phyloP scores from a whole-genome alignment of 2,113 vertebrate species.

The Sorex fumeus region DNA sequence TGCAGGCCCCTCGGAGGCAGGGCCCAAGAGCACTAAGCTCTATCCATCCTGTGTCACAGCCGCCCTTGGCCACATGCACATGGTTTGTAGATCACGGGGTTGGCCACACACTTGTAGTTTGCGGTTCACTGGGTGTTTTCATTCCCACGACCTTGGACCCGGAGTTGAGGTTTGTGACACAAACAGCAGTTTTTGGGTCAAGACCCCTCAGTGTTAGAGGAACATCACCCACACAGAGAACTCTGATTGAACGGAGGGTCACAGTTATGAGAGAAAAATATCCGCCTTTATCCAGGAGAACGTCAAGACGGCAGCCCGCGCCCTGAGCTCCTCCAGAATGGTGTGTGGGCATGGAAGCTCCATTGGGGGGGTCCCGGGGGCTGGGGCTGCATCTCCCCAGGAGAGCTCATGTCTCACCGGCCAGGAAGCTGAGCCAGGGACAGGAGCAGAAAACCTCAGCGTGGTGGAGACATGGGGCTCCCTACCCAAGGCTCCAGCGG shows the following conservation, averaged over 20 bases:
- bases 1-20: neutral
- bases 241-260: neutral
- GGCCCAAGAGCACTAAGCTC: neutral
- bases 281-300: neutral
- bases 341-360: neutral
- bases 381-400: too few species aligned
- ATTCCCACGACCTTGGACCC: neutral
- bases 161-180: neutral
- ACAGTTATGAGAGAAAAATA: neutral
- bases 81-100: too few species aligned
- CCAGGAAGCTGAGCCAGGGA: neutral
- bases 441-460: too few species aligned
- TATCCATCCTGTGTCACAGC: too few species aligned
- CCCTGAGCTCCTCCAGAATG: neutral
- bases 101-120: too few species aligned
- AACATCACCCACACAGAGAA: neutral
- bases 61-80: too few species aligned
- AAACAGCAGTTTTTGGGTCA: neutral
- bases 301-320: neutral
- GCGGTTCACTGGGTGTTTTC: neutral
- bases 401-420: neutral
- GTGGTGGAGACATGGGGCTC: neutral
- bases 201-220: neutral
- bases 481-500: neutral
- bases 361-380: too few species aligned